Conservation (phyloP, 2,888 invertebrate species). For the Acrobeloides nanus region DNA sequence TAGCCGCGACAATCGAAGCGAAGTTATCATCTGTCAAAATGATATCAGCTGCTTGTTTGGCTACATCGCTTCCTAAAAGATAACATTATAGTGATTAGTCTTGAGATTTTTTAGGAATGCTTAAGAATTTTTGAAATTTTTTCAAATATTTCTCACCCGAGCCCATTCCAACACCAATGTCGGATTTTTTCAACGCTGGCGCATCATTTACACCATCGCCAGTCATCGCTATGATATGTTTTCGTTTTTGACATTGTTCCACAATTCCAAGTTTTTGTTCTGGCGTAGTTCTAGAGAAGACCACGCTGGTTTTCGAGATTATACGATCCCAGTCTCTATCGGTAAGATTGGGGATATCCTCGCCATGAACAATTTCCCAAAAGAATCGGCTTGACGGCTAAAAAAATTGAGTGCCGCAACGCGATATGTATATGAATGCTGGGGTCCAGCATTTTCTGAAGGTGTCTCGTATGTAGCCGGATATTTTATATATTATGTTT, state of each 20-base stretch:
- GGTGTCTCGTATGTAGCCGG: no score
- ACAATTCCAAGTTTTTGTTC: slow-evolving; percentile 22
- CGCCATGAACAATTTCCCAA: slow-evolving; percentile 15
- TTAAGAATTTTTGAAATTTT: no score
- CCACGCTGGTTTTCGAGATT: slow-evolving; percentile 8
- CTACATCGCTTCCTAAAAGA: slow-evolving; percentile 31
- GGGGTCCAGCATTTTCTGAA: no score
- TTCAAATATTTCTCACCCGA: no score
- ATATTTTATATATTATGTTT: no score
- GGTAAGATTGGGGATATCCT: slow-evolving; percentile 16
- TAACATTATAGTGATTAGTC: no score
- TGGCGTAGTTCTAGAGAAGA: slow-evolving; percentile 22
- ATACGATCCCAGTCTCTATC: slow-evolving; percentile 20
- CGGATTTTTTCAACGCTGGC: slow-evolving; percentile 19
- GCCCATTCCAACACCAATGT: slow-evolving; percentile 20
- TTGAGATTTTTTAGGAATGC: no score
- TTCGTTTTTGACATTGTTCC: slow-evolving; percentile 23
- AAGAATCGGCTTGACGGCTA: neutral
- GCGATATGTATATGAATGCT: no score
- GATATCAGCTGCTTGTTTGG: slow-evolving; percentile 41
- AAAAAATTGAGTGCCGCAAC: no score
- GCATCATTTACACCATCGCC: slow-evolving; percentile 27
- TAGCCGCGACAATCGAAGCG: slow-evolving; percentile 32
- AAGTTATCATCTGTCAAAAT: slow-evolving; percentile 37
- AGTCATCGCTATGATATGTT: slow-evolving; percentile 23